Conservation (phyloP, 2,113 vertebrate species). For the Leuciscus idus region DNA sequence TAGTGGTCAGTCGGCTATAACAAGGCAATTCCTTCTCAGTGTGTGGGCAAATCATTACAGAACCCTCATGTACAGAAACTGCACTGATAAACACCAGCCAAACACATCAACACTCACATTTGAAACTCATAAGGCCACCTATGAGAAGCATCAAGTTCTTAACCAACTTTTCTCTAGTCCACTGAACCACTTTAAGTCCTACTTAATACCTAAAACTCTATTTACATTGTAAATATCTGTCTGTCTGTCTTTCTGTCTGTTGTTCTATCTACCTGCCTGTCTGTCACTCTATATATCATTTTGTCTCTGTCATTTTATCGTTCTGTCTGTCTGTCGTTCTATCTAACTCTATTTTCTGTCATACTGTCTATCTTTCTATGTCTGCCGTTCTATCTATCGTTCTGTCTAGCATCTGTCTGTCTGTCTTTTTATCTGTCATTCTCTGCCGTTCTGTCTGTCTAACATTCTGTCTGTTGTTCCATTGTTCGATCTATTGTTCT, state of each 20-base stretch:
- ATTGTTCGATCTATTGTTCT: neutral
- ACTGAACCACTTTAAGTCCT: neutral
- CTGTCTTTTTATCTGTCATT: neutral
- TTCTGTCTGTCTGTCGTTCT: neutral
- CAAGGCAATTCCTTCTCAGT: slow-evolving; percentile 37
- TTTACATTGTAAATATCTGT: neutral
- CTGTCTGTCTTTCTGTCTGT: slow-evolving; percentile 7
- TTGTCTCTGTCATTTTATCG: neutral
- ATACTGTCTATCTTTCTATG: neutral
- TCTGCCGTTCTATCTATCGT: neutral
- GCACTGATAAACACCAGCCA: neutral
- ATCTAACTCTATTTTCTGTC: neutral
- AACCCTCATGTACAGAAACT: slow-evolving; percentile 22
- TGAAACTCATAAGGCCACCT: neutral
- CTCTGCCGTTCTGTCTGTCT: neutral
- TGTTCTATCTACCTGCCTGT: neutral
- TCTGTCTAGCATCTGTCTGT: neutral
- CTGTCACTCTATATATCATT: neutral
- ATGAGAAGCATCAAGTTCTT: neutral
- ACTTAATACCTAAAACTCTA: neutral
- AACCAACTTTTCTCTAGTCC: neutral
- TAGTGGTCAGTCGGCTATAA: slow-evolving; percentile 29
- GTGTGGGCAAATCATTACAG: slow-evolving; percentile 44
- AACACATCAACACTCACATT: slow-evolving; percentile 24
- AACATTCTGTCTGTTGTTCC: neutral